Base-by-base conservation (phyloP, 2,888 invertebrate species). In the Lissonota sp. region DNA sequence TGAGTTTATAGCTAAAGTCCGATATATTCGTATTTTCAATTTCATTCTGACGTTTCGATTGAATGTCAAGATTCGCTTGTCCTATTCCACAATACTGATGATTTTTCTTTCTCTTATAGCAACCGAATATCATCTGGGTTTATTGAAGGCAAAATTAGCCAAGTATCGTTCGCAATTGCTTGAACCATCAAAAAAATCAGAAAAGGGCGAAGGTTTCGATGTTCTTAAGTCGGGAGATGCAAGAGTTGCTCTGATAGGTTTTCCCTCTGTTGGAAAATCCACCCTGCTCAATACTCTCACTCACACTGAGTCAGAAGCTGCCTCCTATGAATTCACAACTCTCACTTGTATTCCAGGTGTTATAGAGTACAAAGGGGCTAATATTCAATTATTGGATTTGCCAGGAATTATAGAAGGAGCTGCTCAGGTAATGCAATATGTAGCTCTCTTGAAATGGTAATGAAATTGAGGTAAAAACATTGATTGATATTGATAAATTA, bases 381-480 rank as follows among this genome's bases (percentile, higher is more conserved):
- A 99, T 91, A 99, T 99, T 91, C 99, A 99, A 92, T 94, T 99
- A 83, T 95, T 99, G 0, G 99, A 99, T 95, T 95, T 99, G 91
- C 99, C 99, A 77, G 99, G 99, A 91, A 99, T 99, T 92, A 99
- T 99, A 92, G 99, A 99, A 94, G 99, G 99, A 79, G 99, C 99
- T 84, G 97, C 99, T 1, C 99, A 98, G 92, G 94, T 94, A 86
- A 73, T 14, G 12, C 6, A 53, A 53, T 44, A 8, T 44, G 10
- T 2, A 44, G 10, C 10, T 44, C 4, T 44, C 44, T 44, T 63
- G 2, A 12, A 26, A 26, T 26, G 26, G 26, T 26, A 26, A 26
- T 26, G 40, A 37, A 55, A 53, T 40, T 69, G 55, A 53, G 26
- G 26, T 26, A 14, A 7, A 69, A 51, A 3, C 10, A n/a, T 44